A percentile compares a stretch with the other conserved stretches of the same genome.
Conservation (phyloP, 2,797 vertebrate genomes). For the Paratrypauchen microcephalus region DNA sequence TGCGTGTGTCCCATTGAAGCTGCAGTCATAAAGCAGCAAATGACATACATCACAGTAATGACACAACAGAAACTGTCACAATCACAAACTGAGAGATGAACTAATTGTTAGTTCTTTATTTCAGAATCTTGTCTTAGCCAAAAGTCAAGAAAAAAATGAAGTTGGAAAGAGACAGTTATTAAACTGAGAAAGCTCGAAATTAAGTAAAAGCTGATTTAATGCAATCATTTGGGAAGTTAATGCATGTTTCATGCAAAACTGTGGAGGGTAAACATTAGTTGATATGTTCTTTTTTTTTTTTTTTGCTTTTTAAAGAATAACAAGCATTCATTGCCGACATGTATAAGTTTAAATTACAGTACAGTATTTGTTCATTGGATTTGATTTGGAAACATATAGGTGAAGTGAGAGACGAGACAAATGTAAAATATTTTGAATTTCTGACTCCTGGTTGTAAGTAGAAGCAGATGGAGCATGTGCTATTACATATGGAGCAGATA, state of each 20-base stretch:
- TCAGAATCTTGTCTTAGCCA: not conserved
- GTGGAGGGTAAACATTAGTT: not conserved
- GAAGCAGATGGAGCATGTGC: slow-evolving; percentile 25
- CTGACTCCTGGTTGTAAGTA: slow-evolving; percentile 16
- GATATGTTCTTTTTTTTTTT: too few relatives aligned
- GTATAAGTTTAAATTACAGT: not conserved
- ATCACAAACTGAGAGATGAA: not conserved
- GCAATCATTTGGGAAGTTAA: too few relatives aligned
- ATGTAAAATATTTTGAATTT: slow-evolving; percentile 12
- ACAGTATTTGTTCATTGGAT: not conserved
- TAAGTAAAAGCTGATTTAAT: too few relatives aligned
- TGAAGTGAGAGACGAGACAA: not conserved
- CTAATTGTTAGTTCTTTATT: not conserved
- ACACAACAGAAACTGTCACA: not conserved
- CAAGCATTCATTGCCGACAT: not conserved
- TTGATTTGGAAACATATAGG: slow-evolving; percentile 1
- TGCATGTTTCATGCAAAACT: not conserved
- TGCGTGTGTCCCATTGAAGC: slow-evolving; percentile 35
- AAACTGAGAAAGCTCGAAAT: too few relatives aligned
- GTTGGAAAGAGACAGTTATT: too few relatives aligned
- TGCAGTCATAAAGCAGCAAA: slow-evolving; percentile 19
- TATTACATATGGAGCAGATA: slow-evolving; percentile 38
- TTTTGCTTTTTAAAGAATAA: not conserved
- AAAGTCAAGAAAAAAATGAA: too few relatives aligned
- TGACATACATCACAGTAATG: not conserved